phyloP scores from a whole-genome alignment of 2,113 vertebrate genomes.

The Nannospalax galili region DNA sequence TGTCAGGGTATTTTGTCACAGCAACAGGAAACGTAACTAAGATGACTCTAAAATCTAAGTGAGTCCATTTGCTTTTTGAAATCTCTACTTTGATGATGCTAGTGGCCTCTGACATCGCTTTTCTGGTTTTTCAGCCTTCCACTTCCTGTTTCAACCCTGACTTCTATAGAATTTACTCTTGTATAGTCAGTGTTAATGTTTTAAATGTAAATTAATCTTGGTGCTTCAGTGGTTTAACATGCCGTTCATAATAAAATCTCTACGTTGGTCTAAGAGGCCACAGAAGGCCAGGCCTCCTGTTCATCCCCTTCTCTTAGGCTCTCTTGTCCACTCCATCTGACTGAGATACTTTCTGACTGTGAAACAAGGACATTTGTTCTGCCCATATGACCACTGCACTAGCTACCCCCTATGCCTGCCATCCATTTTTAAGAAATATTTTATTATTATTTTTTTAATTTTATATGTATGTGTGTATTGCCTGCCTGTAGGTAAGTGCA shows the following conservation, averaged over 20 bases:
- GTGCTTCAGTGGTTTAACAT: neutral
- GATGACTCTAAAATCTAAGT: slow-evolving; percentile 8
- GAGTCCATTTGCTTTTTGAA: neutral
- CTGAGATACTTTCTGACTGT: neutral
- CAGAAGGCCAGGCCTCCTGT: neutral
- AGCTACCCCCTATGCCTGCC: neutral
- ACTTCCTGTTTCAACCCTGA: neutral
- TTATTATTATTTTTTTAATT: too few relatives aligned
- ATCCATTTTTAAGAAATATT: too few relatives aligned
- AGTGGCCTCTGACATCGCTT: neutral
- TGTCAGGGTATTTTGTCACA: neutral
- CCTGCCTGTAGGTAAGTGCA: too few relatives aligned
- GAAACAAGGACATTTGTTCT: neutral
- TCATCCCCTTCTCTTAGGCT: neutral
- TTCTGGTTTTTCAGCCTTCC: neutral
- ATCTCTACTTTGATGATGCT: neutral
- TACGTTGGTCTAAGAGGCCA: neutral
- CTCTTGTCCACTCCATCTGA: neutral
- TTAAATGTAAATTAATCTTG: neutral
- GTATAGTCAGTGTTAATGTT: slow-evolving; percentile 23
- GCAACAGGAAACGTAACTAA: neutral
- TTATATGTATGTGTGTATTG: too few relatives aligned
- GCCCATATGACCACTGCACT: too few relatives aligned
- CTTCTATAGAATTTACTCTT: neutral
- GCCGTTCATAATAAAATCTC: neutral